Evolutionary conservation across 2,888 invertebrate species (phyloP).

Genomic region (Cephus pygmeus): DNA sequence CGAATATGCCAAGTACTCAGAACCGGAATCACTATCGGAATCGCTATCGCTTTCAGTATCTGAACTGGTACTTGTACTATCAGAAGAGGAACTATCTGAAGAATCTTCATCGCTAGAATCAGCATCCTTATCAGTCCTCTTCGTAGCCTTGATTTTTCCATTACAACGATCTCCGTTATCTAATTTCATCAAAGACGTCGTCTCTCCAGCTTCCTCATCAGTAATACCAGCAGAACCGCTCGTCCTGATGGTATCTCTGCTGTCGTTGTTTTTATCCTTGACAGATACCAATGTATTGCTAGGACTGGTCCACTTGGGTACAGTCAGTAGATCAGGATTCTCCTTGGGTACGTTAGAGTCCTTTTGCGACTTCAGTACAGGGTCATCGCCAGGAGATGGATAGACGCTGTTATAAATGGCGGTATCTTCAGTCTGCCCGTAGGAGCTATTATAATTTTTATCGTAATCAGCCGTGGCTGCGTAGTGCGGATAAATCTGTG

Average conservation of each 20-base stretch:
- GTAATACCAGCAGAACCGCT: neutral
- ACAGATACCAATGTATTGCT: constrained; percentile 6
- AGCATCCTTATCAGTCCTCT: constrained; percentile 27
- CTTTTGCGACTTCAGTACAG: neutral
- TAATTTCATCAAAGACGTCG: constrained; percentile 41
- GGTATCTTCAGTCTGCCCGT: neutral
- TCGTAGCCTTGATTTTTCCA: constrained; percentile 47
- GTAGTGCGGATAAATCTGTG: neutral
- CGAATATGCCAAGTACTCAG: constrained; percentile 51
- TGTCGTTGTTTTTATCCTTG: constrained; percentile 20
- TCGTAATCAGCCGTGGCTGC: neutral
- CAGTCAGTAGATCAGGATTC: constrained; percentile 6
- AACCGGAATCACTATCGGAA: constrained; percentile 29
- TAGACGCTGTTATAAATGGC: neutral
- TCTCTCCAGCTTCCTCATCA: constrained; percentile 48
- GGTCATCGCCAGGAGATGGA: neutral
- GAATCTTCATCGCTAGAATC: constrained; percentile 6
- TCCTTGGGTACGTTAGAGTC: neutral
- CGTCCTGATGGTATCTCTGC: constrained; percentile 23
- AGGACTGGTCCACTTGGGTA: constrained; percentile 15
- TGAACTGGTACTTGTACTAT: neutral
- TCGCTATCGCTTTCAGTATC: constrained; percentile 34
- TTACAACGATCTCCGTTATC: constrained; percentile 38
- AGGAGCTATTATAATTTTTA: neutral
- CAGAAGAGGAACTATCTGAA: neutral